Evolutionary conservation across 1,140 invertebrate genomes (phyloP).

Genomic region (Drosophila navojoa): DNA sequence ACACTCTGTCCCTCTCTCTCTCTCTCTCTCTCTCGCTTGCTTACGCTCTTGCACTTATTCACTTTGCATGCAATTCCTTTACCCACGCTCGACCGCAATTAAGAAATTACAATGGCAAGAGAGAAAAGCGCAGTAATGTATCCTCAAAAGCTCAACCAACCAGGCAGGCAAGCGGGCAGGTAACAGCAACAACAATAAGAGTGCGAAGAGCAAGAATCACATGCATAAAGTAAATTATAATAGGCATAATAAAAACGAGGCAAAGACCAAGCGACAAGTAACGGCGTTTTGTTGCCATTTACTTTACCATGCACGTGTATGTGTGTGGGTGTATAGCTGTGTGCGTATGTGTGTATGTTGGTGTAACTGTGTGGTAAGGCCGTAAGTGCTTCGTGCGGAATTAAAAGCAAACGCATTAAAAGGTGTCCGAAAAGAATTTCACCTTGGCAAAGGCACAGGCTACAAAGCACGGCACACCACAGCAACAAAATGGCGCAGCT

Average conservation of each 20-base stretch:
- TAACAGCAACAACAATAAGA: constrained; percentile 22
- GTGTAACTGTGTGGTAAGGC: constrained; percentile 46
- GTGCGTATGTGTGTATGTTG: constrained; percentile 3
- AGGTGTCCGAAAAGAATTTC: constrained; percentile 80
- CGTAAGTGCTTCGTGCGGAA: constrained; percentile 74
- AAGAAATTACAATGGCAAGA: constrained; percentile 56
- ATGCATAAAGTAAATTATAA: constrained; percentile 82
- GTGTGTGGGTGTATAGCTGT: not conserved
- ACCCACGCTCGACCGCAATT: constrained; percentile 56
- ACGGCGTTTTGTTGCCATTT: constrained; percentile 47
- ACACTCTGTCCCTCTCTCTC: not conserved
- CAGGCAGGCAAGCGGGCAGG: not conserved
- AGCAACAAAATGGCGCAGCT: constrained; percentile 71
- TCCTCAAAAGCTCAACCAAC: constrained; percentile 48
- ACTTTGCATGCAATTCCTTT: constrained; percentile 18
- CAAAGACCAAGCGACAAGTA: constrained; percentile 67
- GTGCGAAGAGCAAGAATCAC: constrained; percentile 34
- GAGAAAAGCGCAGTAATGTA: constrained; percentile 42
- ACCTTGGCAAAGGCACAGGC: constrained; percentile 65
- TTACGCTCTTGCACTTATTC: not conserved
- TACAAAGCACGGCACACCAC: constrained; percentile 20
- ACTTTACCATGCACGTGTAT: constrained; percentile 20
- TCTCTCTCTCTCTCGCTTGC: not conserved
- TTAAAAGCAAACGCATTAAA: constrained; percentile 82
- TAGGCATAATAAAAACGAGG: constrained; percentile 76